Base-by-base conservation (phyloP, 2,113 vertebrate genomes). In the Ammodytes dubius region DNA sequence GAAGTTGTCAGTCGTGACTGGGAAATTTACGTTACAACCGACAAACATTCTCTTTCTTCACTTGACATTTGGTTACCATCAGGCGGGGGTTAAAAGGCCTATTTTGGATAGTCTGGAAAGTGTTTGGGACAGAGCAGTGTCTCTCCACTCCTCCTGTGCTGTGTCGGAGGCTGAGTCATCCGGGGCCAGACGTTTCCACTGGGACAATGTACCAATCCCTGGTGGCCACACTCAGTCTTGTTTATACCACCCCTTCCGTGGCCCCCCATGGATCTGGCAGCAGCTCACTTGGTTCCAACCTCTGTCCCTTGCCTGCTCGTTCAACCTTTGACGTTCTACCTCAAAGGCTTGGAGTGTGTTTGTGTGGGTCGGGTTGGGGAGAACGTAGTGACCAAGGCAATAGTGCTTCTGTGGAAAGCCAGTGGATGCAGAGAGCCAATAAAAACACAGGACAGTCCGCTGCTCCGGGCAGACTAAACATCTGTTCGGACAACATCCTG, bases 81-180 rank as follows among this genome's bases (percentile, higher is more conserved):
- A 89, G 88, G 87, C 87, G 65, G 70, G 73, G 79, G 83, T 88
- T 87, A 91, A 86, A 70, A 64, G 87, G 79, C 80, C 89, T 91
- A 83, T 93, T 94, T 93, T 91, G 73, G 90, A 92, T 89, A 83
- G 92, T 94, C 92, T 94, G 90, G 91, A 94, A 93, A 94, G 83
- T 72, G 88, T 91, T 92, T 91, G 85, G 88, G 89, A 91, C 77
- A 68, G 68, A 86, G 58, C 74, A 68, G 83, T 79, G 84, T 92
- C 89, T 87, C 86, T 92, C 87, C 87, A 67, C 79, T 64, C 86
- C 47, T 87, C 65, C 76, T 80, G 81, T 85, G 79, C 77, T 52
- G 81, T 79, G 73, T 91, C 82, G 74, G 83, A 89, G 82, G 65
- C 90, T 94, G 94, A 95, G 88, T 95, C 93, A 95, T 84, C 56